Percentiles rank a stretch among this genome's conserved stretches.
These are phyloP conservation scores for Drosophila affinis DNA, from an alignment of 2,888 invertebrate genomes.

Conservation along the genomic window DNA sequence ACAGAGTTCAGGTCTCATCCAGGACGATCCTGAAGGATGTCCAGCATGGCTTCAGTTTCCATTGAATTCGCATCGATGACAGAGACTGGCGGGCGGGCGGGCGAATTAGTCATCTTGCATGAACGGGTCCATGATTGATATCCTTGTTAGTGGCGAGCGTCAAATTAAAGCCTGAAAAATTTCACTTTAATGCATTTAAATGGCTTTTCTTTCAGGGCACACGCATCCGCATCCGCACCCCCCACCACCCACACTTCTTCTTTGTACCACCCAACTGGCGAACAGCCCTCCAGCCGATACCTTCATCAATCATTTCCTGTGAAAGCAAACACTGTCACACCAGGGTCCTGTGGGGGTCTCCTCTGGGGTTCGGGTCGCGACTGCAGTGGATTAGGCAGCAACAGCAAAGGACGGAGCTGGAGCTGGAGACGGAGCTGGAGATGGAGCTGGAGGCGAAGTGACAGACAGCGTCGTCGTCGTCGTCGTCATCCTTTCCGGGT, in stretches of 20 bases:
- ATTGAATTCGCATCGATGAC: too few species aligned
- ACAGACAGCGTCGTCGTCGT: constrained; percentile 39
- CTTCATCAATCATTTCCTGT: constrained; percentile 75
- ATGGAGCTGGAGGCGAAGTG: too few species aligned
- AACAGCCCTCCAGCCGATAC: constrained; percentile 51
- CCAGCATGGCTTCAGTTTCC: too few species aligned
- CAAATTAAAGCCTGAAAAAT: constrained; percentile 50
- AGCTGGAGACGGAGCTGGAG: too few species aligned
- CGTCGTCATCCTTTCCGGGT: constrained; percentile 56
- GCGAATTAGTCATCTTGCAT: not conserved
- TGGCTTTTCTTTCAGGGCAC: constrained; percentile 51
- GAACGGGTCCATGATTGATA: constrained; percentile 9
- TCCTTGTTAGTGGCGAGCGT: constrained; percentile 22
- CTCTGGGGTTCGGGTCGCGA: constrained; percentile 52
- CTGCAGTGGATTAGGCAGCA: constrained; percentile 71
- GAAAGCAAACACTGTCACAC: constrained; percentile 61
- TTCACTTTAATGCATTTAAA: constrained; percentile 64
- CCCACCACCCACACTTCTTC: too few species aligned
- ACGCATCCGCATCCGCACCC: constrained; percentile 15
- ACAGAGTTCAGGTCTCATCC: too few species aligned
- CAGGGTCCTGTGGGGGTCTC: constrained; percentile 42
- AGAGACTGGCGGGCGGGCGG: too few species aligned
- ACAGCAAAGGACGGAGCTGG: constrained; percentile 5
- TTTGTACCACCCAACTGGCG: too few species aligned
- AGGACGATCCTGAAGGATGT: too few species aligned